These are phyloP conservation scores for Gymnothorax reevesii DNA, from an alignment of 2,797 vertebrate genomes.

Conservation along the genomic window DNA sequence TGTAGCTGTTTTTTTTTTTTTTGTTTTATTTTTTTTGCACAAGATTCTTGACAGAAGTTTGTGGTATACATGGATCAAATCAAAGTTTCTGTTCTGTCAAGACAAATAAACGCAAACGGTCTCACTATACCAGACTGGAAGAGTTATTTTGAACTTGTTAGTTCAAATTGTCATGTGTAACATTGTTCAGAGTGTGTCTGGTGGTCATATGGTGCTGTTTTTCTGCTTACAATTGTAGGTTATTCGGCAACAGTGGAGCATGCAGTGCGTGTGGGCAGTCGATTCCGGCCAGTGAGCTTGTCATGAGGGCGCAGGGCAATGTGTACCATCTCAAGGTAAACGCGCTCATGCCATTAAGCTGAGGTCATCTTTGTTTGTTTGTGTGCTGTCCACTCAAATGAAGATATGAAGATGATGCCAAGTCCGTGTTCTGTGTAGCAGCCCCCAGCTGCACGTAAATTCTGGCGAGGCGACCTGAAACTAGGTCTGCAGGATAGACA, in stretches of 20 bases:
- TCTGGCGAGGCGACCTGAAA: background rate
- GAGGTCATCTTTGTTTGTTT: background rate
- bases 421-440: background rate
- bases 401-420: too few species aligned
- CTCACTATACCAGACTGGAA: background rate
- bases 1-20: background rate
- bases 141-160: background rate
- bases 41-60: background rate
- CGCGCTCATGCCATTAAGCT: background rate
- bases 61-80: background rate
- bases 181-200: background rate
- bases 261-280: slow-evolving; percentile 98
- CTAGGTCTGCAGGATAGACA: background rate
- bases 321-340: slow-evolving; percentile 99
- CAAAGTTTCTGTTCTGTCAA: background rate
- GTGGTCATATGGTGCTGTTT: background rate
- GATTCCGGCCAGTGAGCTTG: slow-evolving; percentile 96
- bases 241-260: slow-evolving; percentile 98
- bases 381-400: background rate
- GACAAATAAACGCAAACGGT: background rate
- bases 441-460: background rate
- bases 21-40: background rate
- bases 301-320: slow-evolving; percentile 98
- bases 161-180: background rate
- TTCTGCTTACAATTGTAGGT: slow-evolving; percentile 74